Percentiles rank a stretch among this genome's conserved stretches.
Conservation (phyloP, 2,797 vertebrate genomes). For the Stomatorhinus walkeri region DNA sequence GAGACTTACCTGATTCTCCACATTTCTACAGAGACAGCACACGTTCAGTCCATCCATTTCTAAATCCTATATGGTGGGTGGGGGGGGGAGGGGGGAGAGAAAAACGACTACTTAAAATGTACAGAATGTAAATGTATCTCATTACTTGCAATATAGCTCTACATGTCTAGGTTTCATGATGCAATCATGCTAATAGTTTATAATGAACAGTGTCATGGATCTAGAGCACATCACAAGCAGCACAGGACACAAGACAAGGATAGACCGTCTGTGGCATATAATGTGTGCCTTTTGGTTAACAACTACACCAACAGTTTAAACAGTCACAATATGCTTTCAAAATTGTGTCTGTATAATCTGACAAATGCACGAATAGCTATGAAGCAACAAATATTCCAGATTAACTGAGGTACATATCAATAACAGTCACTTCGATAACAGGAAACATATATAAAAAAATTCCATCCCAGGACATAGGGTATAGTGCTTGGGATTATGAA, state of each 20-base stretch:
- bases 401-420: background rate
- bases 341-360: background rate
- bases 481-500: background rate
- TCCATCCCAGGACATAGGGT: background rate
- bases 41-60: constrained; percentile 23
- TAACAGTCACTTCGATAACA: background rate
- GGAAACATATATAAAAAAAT: background rate
- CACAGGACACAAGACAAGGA: background rate
- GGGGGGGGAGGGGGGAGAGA: background rate
- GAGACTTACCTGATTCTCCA: constrained; percentile 64
- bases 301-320: background rate
- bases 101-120: background rate
- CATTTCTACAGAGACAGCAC: constrained; percentile 30
- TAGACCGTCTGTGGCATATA: background rate
- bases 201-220: background rate
- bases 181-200: background rate
- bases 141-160: background rate
- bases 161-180: background rate
- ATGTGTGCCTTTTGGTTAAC: background rate
- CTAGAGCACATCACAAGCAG: background rate
- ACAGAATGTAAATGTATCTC: background rate
- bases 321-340: background rate
- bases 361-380: background rate
- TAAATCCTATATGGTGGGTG: constrained; percentile 11
- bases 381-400: background rate